Evolutionary conservation across 2,113 vertebrate species (phyloP), one percentile per base, ranked within the genome.

Genomic region (Marmota monax): DNA sequence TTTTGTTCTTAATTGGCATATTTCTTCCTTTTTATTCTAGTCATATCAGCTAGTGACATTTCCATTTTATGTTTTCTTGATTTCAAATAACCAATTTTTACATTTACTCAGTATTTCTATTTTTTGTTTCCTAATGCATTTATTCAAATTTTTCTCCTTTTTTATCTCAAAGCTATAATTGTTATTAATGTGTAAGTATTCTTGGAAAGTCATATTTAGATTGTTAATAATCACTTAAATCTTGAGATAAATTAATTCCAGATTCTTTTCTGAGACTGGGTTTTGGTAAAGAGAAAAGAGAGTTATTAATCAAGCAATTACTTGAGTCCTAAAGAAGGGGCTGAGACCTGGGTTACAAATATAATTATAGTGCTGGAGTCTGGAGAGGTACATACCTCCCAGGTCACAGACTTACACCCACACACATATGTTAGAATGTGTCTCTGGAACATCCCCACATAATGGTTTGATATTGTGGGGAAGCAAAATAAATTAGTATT

Each of bases 51-150:
- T 61, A 84, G n/a, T 70, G 67, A 13, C 18, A 56, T 83, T 25
- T 84, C 14, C 53, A 18, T 70, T 92, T 78, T 74, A 32, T 85
- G 45, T 63, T 65, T 87, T 70, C 39, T 84, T 79, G 12, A 85
- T 96, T 88, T 42, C 34, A 91, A 89, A 95, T 78, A 90, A 79
- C 69, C 27, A 86, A 48, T 39, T 69, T 85, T 92, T 72, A 53
- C 34, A 67, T 95, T 84, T 87, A 79, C 4, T 96, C 63, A 20
- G 5, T 78, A 51, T 92, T 90, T 67, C 61, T 73, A 67, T 53
- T 37, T 39, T 42, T 25, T 74, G 4, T 83, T 84, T 95, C 53
- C 27, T 85, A 37, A 76, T 91, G 13, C 7, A 90, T 65, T 78
- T 92, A 23, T 96, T 95, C 48, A 70, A 82, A 94, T 94, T 12